Percentiles rank a stretch among this genome's conserved stretches.
Evolutionary conservation across 2,888 invertebrate species (phyloP).

Genomic region (Horisme vitalbata): DNA sequence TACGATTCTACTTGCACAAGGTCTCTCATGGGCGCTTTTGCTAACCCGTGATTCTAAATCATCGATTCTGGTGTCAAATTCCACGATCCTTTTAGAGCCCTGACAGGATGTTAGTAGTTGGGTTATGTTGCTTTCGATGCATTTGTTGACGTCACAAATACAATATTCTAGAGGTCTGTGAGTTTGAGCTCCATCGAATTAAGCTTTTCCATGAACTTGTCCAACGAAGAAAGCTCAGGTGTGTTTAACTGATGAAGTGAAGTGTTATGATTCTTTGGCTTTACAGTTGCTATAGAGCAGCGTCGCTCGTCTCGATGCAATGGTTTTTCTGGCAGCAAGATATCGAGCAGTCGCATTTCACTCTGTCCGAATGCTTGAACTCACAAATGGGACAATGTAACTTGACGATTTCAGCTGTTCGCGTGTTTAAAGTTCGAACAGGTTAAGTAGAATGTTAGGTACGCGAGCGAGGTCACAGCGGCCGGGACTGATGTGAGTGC

Average conservation of each 20-base stretch:
- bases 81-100: background rate
- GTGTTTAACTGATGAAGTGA: no score
- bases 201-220: background rate
- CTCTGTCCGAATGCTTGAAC: no score
- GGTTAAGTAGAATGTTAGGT: no score
- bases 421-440: no score
- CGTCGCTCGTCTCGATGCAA: background rate
- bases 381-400: no score
- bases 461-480: no score
- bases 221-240: background rate
- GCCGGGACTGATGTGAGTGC: no score
- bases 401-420: no score
- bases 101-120: background rate
- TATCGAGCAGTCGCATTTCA: constrained; percentile 13
- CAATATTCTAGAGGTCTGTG: constrained; percentile 2
- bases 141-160: constrained; percentile 6
- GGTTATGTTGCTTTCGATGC: constrained; percentile 2
- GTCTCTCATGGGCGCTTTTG: background rate
- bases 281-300: constrained; percentile 10
- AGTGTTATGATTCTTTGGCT: no score
- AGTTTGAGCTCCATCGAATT: constrained; percentile 2
- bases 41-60: background rate
- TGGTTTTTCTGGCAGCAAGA: constrained; percentile 9
- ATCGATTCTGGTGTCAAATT: background rate
- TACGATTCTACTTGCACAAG: background rate